Conservation (phyloP, 1,140 invertebrate species). For the Calycopis cecrops region DNA sequence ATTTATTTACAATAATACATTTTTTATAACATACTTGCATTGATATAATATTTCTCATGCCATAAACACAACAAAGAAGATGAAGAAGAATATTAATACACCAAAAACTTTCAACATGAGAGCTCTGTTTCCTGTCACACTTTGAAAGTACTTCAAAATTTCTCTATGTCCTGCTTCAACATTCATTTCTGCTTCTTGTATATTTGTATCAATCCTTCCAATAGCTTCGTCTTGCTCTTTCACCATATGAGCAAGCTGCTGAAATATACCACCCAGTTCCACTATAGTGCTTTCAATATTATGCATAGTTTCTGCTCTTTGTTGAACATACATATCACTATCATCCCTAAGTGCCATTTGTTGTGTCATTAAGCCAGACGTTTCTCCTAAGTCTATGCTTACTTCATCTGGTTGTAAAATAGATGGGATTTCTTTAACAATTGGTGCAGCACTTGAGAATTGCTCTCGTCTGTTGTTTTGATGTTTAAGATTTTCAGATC, state of each 20-base stretch:
- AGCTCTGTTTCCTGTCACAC: constrained; percentile 97
- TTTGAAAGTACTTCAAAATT: constrained; percentile 98
- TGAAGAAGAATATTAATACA: constrained; percentile 98
- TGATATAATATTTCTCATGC: constrained; percentile 69
- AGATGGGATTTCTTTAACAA: constrained; percentile 80
- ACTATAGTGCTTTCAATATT: constrained; percentile 99
- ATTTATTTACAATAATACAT: constrained; percentile 9
- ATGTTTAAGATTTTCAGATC: constrained; percentile 95
- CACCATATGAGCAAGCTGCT: constrained; percentile 98
- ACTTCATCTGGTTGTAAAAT: constrained; percentile 83
- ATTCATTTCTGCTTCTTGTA: constrained; percentile 96
- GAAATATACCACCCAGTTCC: constrained; percentile 98
- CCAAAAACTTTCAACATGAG: constrained; percentile 99
- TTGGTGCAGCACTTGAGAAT: constrained; percentile 89
- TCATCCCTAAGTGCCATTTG: constrained; percentile 88
- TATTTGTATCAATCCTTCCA: constrained; percentile 97
- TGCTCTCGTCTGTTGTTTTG: constrained; percentile 95
- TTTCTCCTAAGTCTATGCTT: constrained; percentile 84
- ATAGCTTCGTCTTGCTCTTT: constrained; percentile 99
- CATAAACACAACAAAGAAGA: constrained; percentile 98
- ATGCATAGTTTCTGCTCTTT: constrained; percentile 97
- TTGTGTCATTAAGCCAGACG: constrained; percentile 69
- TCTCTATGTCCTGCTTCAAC: constrained; percentile 98
- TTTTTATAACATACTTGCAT: neutral
- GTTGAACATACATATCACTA: constrained; percentile 92